phyloP scores from a whole-genome alignment of 2,113 vertebrate species.

The Phocoena phocoena region DNA sequence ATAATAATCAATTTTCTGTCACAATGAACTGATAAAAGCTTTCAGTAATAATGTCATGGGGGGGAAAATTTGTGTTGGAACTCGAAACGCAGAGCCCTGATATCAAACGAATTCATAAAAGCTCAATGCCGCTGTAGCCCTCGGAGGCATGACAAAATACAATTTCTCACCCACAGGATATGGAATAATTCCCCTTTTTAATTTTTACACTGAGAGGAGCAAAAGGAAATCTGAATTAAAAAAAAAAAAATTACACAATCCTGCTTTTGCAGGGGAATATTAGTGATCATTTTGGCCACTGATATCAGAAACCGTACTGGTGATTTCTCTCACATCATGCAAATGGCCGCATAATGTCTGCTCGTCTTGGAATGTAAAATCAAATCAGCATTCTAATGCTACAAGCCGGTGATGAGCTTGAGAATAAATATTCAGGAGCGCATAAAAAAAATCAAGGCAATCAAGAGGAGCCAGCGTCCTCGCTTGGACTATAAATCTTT shows the following conservation, averaged over 20 bases:
- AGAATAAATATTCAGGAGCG: constrained; percentile 99
- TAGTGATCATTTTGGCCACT: constrained; percentile 82
- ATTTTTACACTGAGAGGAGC: constrained; percentile 78
- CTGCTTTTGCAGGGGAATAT: constrained; percentile 84
- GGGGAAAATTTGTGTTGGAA: constrained; percentile 93
- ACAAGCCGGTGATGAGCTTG: constrained; percentile 93
- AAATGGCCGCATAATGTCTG: constrained; percentile 90
- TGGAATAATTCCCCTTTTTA: constrained; percentile 86
- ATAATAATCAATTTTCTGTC: constrained; percentile 98
- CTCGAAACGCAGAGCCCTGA: constrained; percentile 84
- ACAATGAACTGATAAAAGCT: constrained; percentile 94
- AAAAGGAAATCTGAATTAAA: constrained; percentile 82
- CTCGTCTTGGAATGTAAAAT: constrained; percentile 93
- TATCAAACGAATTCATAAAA: constrained; percentile 92
- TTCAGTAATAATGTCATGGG: constrained; percentile 90
- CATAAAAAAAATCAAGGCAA: constrained; percentile 92
- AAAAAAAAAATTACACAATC: constrained; percentile 78
- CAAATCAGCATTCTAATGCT: constrained; percentile 97
- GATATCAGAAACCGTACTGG: constrained; percentile 85
- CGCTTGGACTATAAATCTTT: constrained; percentile 99
- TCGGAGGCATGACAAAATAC: constrained; percentile 92
- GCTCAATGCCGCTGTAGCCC: constrained; percentile 86
- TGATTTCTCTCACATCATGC: constrained; percentile 90
- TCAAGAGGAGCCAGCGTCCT: constrained; percentile 92
- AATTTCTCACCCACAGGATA: constrained; percentile 88